Evolutionary conservation across 2,888 invertebrate species (phyloP).

Genomic region (Cremastinae sp.): DNA sequence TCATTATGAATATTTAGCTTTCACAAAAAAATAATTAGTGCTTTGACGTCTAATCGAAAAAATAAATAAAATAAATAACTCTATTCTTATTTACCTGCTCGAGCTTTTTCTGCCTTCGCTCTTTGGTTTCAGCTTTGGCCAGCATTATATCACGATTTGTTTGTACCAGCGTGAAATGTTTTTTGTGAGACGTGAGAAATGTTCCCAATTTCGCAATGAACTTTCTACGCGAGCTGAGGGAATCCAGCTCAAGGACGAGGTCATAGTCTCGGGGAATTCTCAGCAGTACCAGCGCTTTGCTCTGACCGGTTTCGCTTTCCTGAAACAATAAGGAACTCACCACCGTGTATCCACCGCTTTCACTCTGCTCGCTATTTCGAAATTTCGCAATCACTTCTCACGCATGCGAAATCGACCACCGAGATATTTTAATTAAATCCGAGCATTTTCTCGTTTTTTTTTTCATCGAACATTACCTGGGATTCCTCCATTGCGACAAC

Average conservation of each 20-base stretch:
- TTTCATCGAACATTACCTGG: constrained; percentile 83
- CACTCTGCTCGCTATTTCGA: constrained; percentile 4
- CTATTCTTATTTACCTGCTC: constrained; percentile 83
- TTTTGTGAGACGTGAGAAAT: constrained; percentile 91
- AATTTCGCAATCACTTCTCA: constrained; percentile 1
- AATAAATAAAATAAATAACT: not conserved
- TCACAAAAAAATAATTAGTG: no score
- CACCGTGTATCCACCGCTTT: constrained; percentile 6
- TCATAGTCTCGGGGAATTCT: constrained; percentile 95
- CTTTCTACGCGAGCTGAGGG: constrained; percentile 89
- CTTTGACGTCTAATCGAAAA: no score
- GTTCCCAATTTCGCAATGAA: constrained; percentile 93
- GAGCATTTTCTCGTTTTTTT: not conserved
- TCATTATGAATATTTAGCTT: no score
- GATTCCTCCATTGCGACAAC: constrained; percentile 93
- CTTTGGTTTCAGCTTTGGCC: constrained; percentile 95
- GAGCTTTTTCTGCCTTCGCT: constrained; percentile 93
- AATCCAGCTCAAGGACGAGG: constrained; percentile 94
- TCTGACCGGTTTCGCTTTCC: constrained; percentile 86
- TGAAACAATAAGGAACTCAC: constrained; percentile 70
- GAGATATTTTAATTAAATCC: no score
- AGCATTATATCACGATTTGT: constrained; percentile 92
- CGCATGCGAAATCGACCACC: constrained; percentile 7
- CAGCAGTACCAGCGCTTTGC: constrained; percentile 89
- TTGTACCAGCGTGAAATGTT: constrained; percentile 85